Evolutionary conservation across 2,888 invertebrate species (phyloP), one percentile per base, ranked within the genome.

Genomic region (Lepidocyrtinus sp.): DNA sequence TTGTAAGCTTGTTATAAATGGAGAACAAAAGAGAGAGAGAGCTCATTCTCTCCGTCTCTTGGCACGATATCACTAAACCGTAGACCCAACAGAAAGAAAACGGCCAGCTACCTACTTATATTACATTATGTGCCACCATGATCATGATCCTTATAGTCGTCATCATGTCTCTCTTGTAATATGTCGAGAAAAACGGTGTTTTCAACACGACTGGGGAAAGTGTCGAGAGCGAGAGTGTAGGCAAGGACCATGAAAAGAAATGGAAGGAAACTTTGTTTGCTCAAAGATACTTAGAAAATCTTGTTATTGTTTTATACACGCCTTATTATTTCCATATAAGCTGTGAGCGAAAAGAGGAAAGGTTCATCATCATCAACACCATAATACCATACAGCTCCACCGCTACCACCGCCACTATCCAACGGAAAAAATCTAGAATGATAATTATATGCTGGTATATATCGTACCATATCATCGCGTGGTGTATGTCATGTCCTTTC

Each of bases 1-100:
- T 81, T 80, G 80, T 82, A 80, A 84, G 84, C 82, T 83, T 82
- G 78, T 84, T 81, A 79, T 83, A 83, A 83, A 83, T 74, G 76
- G 74, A 73, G 82, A 80, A 83, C 81, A 81, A 83, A 83, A 73
- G 80, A n/a, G n/a, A n/a, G n/a, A n/a, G n/a, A n/a, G n/a, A 77
- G 70, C 75, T 68, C 50, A 55, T 64, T 27, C 61, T 59, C 69
- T 67, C 74, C 55, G 3, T 12, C 59, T 75, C 61, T 65, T 71
- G 71, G 65, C 71, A 50, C 27, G 12, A 59, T 36, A 36, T 36
- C 36, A 36, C 36, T 5, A n/a, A n/a, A n/a, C n/a, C n/a, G n/a
- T n/a, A 61, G 22, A 15, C 67, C 50, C 24, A 15, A 46, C 17
- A 71, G 15, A 9, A 24, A n/a, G n/a, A n/a, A n/a, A n/a, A n/a